A percentile compares a stretch with the other conserved stretches of the same genome.
These are phyloP conservation scores for Thinocorus orbignyianus DNA, from an alignment of 2,113 vertebrate species.

Conservation along the genomic window DNA sequence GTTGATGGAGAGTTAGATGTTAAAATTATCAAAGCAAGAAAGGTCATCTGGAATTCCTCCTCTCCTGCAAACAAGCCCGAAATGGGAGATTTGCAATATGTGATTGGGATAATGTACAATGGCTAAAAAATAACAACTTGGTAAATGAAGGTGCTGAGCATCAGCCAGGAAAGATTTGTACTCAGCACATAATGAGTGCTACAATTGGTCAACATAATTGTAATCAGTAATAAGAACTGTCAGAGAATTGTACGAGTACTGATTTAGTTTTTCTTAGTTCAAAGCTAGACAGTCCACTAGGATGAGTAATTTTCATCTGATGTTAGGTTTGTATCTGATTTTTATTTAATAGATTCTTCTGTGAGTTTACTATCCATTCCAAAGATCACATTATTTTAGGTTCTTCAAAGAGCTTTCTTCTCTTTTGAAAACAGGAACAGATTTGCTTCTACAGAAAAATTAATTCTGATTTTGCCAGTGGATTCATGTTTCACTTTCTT, in stretches of 20 bases:
- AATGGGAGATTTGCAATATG: background rate
- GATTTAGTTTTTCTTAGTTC: background rate
- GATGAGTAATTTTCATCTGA: background rate
- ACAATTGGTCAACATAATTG: background rate
- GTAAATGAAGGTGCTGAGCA: background rate
- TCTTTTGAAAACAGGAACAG: background rate
- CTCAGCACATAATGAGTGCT: rapidly evolving
- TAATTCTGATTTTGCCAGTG: background rate
- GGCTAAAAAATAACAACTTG: background rate
- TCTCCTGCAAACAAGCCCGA: background rate
- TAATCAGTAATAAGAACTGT: background rate
- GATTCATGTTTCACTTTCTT: background rate
- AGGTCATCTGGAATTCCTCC: background rate
- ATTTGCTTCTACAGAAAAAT: conserved; percentile 16
- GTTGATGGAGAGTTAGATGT: background rate
- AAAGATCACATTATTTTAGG: background rate
- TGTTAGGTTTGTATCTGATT: background rate
- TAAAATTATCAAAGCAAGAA: background rate
- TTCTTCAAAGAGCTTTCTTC: background rate
- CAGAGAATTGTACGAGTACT: background rate
- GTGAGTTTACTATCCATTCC: background rate
- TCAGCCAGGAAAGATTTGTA: background rate
- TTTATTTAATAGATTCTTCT: background rate
- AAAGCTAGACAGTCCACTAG: background rate
- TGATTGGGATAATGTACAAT: background rate